These are phyloP conservation scores for Triplophysa rosa DNA, from an alignment of 2,113 vertebrate species.

Conservation along the genomic window DNA sequence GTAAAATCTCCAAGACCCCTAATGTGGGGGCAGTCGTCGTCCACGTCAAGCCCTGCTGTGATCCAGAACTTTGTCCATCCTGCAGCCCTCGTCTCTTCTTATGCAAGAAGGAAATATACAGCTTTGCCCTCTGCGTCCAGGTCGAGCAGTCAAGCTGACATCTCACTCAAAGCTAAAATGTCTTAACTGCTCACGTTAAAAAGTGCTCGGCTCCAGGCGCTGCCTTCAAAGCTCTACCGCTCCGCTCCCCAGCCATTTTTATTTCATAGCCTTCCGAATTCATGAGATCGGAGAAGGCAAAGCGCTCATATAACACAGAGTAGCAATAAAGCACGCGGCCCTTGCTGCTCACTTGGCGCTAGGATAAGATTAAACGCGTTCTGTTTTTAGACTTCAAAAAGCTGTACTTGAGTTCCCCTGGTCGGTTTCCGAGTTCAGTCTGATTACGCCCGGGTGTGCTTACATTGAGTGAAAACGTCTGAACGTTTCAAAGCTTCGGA, in stretches of 20 bases:
- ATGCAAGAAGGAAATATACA: conserved; percentile 5
- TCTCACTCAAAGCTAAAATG: conserved; percentile 36
- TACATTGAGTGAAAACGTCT: conserved; percentile 35
- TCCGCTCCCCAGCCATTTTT: conserved; percentile 36
- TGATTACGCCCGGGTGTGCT: conserved; percentile 33
- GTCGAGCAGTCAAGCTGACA: conserved; percentile 1
- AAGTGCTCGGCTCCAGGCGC: conserved; percentile 4
- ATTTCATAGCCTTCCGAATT: conserved; percentile 43
- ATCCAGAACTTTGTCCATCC: conserved; percentile 10
- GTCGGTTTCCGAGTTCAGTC: conserved; percentile 28
- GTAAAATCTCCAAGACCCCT: too few species aligned
- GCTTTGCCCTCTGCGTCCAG: not conserved
- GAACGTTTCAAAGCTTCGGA: conserved; percentile 42
- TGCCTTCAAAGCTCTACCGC: not conserved
- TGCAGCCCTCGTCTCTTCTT: not conserved
- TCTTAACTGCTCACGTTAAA: conserved; percentile 18
- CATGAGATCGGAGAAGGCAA: conserved; percentile 27
- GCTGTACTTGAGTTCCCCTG: conserved; percentile 36
- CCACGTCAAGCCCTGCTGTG: not conserved
- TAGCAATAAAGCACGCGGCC: conserved; percentile 20
- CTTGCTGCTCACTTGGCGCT: conserved; percentile 20
- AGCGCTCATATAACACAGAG: conserved; percentile 30
- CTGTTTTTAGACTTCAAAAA: conserved; percentile 45
- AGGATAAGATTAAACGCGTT: conserved; percentile 44
- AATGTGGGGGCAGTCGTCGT: too few species aligned